Percentiles rank a stretch among this genome's conserved stretches.
Evolutionary conservation across 2,797 vertebrate genomes (phyloP).

Genomic region (Sciurus carolinensis): DNA sequence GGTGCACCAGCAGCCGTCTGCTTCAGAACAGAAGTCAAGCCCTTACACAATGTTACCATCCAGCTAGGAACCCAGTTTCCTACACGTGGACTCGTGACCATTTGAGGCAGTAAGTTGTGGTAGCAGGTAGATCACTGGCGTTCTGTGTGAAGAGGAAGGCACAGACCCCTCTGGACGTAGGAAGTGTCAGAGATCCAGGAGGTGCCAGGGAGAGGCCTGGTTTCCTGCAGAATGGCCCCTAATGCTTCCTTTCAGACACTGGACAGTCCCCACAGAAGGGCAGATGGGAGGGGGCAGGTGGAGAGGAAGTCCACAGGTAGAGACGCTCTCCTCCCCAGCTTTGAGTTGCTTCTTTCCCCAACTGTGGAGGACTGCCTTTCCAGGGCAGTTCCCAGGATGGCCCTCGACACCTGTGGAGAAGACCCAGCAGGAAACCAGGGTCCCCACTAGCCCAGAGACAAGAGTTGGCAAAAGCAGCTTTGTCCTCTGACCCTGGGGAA

Average conservation of each 20-base stretch:
- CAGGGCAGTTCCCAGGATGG: neutral
- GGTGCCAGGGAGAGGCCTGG: neutral
- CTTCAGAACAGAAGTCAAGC: neutral
- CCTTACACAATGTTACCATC: neutral
- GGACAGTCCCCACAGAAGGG: neutral
- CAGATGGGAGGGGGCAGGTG: accelerated
- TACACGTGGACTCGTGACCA: neutral
- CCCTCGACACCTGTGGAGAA: neutral
- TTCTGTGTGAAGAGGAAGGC: neutral
- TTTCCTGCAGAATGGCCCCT: accelerated
- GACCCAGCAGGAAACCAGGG: neutral
- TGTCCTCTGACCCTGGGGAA: neutral
- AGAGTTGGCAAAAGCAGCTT: neutral
- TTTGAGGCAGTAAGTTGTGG: neutral
- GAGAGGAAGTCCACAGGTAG: neutral
- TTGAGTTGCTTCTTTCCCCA: neutral
- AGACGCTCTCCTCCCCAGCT: no score
- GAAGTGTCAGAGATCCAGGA: neutral
- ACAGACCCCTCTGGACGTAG: neutral
- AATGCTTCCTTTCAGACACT: accelerated
- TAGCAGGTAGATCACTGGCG: neutral
- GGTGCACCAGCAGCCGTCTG: neutral
- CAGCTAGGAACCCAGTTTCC: neutral
- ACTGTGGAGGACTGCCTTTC: neutral
- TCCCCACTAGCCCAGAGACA: neutral